Conservation (phyloP, 1,140 invertebrate genomes). For the Thaumatotibia leucotreta region DNA sequence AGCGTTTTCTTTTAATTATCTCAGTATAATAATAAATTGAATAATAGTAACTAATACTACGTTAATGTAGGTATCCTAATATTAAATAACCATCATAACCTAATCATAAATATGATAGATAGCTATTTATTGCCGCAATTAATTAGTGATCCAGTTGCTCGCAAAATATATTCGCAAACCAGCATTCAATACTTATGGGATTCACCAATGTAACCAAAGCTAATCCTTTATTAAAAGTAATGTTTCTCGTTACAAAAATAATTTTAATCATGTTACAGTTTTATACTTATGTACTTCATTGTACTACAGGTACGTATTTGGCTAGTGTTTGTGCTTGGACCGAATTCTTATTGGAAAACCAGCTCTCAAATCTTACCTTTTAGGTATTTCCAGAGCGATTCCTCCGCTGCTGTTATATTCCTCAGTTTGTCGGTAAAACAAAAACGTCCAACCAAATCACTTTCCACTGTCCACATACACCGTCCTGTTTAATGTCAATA, state of each 20-base stretch:
- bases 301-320: not conserved
- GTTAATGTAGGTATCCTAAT: too few relatives aligned
- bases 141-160: not conserved
- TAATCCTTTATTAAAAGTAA: not conserved
- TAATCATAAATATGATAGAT: not conserved
- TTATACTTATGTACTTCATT: not conserved
- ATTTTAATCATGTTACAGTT: too few relatives aligned
- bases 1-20: too few relatives aligned
- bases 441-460: constrained; percentile 53
- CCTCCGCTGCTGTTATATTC: constrained; percentile 54
- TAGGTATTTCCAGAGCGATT: constrained; percentile 65
- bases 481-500: constrained; percentile 26
- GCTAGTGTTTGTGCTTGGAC: constrained; percentile 39
- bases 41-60: too few relatives aligned
- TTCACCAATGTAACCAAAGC: not conserved
- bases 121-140: not conserved
- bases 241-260: not conserved
- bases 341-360: constrained; percentile 39
- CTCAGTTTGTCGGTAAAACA: constrained; percentile 61
- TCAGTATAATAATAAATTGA: too few relatives aligned
- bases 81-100: too few relatives aligned
- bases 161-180: not conserved
- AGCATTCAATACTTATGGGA: not conserved
- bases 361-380: constrained; percentile 51
- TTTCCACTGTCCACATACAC: constrained; percentile 50